phyloP scores from a whole-genome alignment of 2,113 vertebrate species.

The Rutilus rutilus region DNA sequence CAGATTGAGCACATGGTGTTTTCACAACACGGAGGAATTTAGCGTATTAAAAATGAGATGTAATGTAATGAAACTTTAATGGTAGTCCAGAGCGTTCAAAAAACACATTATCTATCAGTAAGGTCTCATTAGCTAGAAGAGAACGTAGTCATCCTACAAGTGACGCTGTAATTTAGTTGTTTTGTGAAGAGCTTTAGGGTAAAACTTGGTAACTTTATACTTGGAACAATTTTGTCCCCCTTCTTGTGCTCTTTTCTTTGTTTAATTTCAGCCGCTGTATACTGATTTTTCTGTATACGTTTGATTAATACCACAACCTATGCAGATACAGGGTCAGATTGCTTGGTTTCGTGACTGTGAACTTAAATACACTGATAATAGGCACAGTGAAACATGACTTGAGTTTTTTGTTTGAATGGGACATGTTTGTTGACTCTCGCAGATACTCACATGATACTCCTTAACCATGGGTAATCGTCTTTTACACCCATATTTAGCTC shows the following conservation, averaged over 20 bases:
- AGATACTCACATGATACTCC: background rate
- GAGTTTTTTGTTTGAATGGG: background rate
- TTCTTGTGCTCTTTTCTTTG: background rate
- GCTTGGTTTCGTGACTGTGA: background rate
- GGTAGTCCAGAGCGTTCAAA: conserved; percentile 29
- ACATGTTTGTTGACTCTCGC: background rate
- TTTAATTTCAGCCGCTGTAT: background rate
- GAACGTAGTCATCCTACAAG: background rate
- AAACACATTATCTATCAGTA: conserved; percentile 8
- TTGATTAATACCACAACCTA: background rate
- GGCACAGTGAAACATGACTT: background rate
- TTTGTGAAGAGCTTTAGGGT: background rate
- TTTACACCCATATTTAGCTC: background rate
- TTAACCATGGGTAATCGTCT: background rate
- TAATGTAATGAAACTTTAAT: conserved; percentile 37
- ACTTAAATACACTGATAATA: background rate
- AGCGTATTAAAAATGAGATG: conserved; percentile 9
- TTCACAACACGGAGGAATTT: conserved; percentile 42
- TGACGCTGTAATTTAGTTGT: conserved; percentile 15
- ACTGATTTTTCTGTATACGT: background rate
- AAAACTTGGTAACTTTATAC: background rate
- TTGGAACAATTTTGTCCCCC: background rate
- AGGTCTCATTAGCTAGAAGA: conserved; percentile 21
- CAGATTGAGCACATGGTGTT: conserved; percentile 46
- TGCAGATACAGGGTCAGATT: background rate